Evolutionary conservation across 2,888 invertebrate species (phyloP).

Genomic region (Napeogenes sylphis): DNA sequence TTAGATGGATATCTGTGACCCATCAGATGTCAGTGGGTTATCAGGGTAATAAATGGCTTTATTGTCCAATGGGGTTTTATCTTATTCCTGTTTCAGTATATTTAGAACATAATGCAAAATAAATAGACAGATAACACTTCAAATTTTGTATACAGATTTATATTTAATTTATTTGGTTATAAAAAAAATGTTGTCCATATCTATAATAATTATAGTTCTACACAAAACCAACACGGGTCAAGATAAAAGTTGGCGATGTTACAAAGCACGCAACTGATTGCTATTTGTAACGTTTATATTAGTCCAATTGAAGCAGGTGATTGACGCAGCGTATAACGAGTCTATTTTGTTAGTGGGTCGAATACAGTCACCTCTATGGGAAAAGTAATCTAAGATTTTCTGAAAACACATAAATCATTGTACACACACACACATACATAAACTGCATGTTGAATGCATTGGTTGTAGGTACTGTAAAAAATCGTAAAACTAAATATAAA

Average conservation of each 20-base stretch:
- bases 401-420: background rate
- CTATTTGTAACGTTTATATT: constrained; percentile 74
- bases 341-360: constrained; percentile 58
- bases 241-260: constrained; percentile 56
- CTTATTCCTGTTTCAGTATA: constrained; percentile 25
- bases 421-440: no score
- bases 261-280: constrained; percentile 64
- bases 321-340: constrained; percentile 69
- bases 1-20: constrained; percentile 29
- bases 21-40: constrained; percentile 31
- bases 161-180: background rate
- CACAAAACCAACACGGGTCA: constrained; percentile 46
- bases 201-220: constrained; percentile 37
- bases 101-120: constrained; percentile 4
- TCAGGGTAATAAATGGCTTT: constrained; percentile 33
- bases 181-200: background rate
- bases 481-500: no score
- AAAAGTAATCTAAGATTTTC: constrained; percentile 26
- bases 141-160: background rate
- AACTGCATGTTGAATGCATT: no score
- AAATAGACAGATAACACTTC: background rate
- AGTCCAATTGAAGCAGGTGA: constrained; percentile 66
- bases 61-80: constrained; percentile 23
- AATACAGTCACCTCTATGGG: constrained; percentile 44
- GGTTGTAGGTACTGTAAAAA: no score